These are phyloP conservation scores for Omphaloscelis lunosa DNA, from an alignment of 2,888 invertebrate genomes.

Conservation along the genomic window DNA sequence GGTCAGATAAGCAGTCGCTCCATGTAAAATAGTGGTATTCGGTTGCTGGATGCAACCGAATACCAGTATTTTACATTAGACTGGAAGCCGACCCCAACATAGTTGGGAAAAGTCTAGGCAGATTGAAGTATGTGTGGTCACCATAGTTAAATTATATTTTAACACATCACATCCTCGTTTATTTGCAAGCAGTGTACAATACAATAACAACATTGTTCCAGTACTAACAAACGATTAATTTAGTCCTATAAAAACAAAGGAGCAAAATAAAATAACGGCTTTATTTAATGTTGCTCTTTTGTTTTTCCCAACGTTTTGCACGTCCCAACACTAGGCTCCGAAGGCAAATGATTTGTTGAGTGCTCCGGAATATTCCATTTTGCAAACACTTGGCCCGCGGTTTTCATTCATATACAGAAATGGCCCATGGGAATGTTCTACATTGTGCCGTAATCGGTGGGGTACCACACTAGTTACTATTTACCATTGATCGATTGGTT, in stretches of 20 bases:
- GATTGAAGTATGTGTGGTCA: not conserved
- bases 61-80: too few relatives aligned
- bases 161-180: not conserved
- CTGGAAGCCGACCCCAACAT: too few relatives aligned
- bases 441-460: conserved; percentile 30
- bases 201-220: not conserved
- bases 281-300: too few relatives aligned
- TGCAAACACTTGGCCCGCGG: conserved; percentile 67
- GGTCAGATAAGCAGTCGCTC: too few relatives aligned
- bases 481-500: conserved; percentile 2
- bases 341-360: conserved; percentile 75
- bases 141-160: not conserved
- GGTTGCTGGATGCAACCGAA: too few relatives aligned
- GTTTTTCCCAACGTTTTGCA: too few relatives aligned
- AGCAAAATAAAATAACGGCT: conserved; percentile 11
- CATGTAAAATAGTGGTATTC: too few relatives aligned
- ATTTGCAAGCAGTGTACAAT: not conserved
- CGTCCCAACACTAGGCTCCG: conserved; percentile 61
- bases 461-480: conserved; percentile 1
- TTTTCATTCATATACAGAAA: conserved; percentile 57
- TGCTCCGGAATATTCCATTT: conserved; percentile 70
- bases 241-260: conserved; percentile 13
- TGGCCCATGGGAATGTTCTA: conserved; percentile 51
- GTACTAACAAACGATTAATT: not conserved
- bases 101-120: too few relatives aligned